Evolutionary conservation across 2,888 invertebrate species (phyloP), one percentile per base, ranked within the genome.

Genomic region (Tridacna crocea): DNA sequence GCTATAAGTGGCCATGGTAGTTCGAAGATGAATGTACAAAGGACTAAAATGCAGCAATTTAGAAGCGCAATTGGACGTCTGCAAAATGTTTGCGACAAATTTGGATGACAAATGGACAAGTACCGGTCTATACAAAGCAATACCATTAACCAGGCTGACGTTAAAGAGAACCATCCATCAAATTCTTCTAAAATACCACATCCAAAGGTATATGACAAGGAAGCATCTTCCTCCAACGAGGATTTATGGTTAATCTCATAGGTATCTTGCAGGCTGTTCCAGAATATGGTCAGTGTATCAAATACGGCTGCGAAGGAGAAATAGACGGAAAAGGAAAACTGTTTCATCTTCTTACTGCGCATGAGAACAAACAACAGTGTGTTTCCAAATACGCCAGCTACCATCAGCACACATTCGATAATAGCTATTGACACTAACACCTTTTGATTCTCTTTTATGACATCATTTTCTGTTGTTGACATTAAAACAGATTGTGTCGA

Each of bases 121-220:
- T 51, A 76, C 1, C 76, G 76, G 19, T 76, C 76, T 0, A 76
- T 19, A 13, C 51, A 46, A 1, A 76, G 68, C 6, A 58, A 27
- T 4, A 68, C 68, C 76, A 76, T 76, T 19, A 76, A 12, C 76
- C 76, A 76, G 19, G 76, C 55, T 48, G 76, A 76, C 19, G 58
- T 58, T 12, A 36, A 17, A 55, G 65, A 13, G 15, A 66, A 66
- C 76, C 76, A 76, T 15, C 76, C 76, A 58, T 76, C 76, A 58
- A 76, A 76, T 47, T 65, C 13, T 46, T 76, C 76, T 13, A 76
- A 22, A 46, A 76, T 13, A 22, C 76, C 76, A 68, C 76, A 76
- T 2, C 68, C 76, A 65, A 76, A 76, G 0, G 76, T 68, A 46
- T 68, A 76, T 13, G 76, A 27, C 13, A 26, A 0, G 2, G 68